Base-by-base conservation (phyloP, 1,140 invertebrate species). In the Chrysomallon squamiferum region DNA sequence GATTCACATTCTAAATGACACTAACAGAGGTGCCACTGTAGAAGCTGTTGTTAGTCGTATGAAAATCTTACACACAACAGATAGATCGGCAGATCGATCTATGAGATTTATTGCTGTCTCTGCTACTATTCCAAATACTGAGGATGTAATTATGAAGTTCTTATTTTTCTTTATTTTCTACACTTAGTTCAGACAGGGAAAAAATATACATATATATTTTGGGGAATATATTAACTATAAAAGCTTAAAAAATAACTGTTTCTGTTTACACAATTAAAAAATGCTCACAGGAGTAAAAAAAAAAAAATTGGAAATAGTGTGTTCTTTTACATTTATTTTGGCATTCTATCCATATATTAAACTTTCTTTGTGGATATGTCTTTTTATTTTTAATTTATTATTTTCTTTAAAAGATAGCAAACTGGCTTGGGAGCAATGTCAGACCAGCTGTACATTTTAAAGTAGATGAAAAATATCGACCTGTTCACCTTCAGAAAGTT, bases 41-140 rank as follows among this genome's bases (percentile, higher is more conserved):
- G 93, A 95, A 87, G 91, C 91, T 4, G 90, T 94, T 25, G 89
- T 94, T 18, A 92, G 90, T 69, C 84, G 92, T 58, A 92, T 93
- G 90, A 92, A 92, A 83, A 90, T 89, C 7, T 78, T 87, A 32
- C 79, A 85, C 65, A 60, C 77, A 32, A 32, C 50, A 43, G 56
- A 59, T 20, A 52, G 3, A 22, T 45, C 62, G 9, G 38, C 38
- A 33, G 11, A 52, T 7, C 13, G 56, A 13, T 56, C 61, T 9
- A 72, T 92, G n/a, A 81, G 92, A 75, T 92, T 93, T 75, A 78
- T 93, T 2, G 92, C 92, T 27, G 89, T 92, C 1, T 94, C 93
- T 22, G 93, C 93, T 4, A 93, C 92, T 0, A 89, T 93, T 66
- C 89, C 91, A 43, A 94, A 95, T 79, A 89, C 90, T 47, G 88